A percentile compares a stretch with the other conserved stretches of the same genome.
Conservation (phyloP, 2,797 vertebrate species). For the Erethizon dorsatum region DNA sequence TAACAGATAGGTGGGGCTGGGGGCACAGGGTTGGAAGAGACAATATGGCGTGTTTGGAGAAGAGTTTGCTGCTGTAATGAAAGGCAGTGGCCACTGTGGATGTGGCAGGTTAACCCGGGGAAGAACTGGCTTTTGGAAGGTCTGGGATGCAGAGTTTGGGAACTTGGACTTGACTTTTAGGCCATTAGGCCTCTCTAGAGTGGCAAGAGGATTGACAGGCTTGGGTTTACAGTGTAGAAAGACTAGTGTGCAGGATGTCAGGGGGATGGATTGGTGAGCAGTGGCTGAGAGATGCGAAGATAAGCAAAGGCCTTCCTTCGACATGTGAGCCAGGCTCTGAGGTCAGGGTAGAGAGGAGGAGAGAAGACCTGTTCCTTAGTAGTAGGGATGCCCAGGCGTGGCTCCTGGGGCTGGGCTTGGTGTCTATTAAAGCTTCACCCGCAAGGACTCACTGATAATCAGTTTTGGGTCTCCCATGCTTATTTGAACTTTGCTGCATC, state of each 20-base stretch:
- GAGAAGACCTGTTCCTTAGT: neutral
- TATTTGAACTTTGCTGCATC: neutral
- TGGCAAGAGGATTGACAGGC: neutral
- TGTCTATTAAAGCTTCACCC: neutral
- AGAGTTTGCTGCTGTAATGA: neutral
- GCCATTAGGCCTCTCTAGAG: neutral
- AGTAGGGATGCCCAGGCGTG: neutral
- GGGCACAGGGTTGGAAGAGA: neutral
- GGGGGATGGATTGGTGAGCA: neutral
- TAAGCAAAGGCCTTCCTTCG: neutral
- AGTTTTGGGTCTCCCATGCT: neutral
- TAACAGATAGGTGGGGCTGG: neutral
- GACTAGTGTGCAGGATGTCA: neutral
- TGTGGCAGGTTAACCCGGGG: neutral
- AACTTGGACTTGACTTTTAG: neutral
- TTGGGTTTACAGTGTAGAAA: neutral
- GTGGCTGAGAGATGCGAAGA: neutral
- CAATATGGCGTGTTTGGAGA: neutral
- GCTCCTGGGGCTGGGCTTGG: neutral
- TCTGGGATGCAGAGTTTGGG: neutral
- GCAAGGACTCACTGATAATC: neutral
- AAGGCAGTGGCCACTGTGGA: neutral
- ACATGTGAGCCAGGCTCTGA: neutral
- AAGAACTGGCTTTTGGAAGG: neutral
- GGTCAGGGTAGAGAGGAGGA: neutral